Percentiles rank a stretch among this genome's conserved stretches.
These are phyloP conservation scores for Temnothorax nylanderi DNA, from an alignment of 1,140 invertebrate genomes.

Conservation along the genomic window DNA sequence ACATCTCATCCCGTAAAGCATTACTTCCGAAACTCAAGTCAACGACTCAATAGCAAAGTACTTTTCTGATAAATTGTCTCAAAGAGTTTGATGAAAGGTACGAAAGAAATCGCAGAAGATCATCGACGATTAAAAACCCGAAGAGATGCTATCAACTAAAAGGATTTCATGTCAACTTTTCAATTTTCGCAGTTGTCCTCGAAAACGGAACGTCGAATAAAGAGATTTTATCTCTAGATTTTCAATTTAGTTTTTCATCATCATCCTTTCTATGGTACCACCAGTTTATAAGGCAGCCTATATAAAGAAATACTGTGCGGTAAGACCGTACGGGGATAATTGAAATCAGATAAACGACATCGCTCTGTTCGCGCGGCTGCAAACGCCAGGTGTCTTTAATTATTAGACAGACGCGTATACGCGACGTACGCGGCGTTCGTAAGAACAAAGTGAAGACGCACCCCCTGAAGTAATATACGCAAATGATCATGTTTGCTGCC, in stretches of 20 bases:
- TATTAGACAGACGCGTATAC: not conserved
- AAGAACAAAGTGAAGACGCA: slow-evolving; percentile 80
- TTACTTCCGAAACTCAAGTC: not conserved
- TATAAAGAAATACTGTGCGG: not conserved
- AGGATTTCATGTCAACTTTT: not conserved
- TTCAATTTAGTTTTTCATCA: not conserved
- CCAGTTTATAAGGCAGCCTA: not conserved
- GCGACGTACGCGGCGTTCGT: not conserved
- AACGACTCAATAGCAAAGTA: not conserved
- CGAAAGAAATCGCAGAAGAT: not conserved
- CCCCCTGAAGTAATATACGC: slow-evolving; percentile 87
- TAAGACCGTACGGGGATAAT: not conserved
- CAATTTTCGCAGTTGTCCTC: not conserved
- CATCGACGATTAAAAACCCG: not conserved
- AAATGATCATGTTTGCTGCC: slow-evolving; percentile 87
- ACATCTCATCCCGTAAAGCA: not conserved
- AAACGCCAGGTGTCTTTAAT: slow-evolving; percentile 33
- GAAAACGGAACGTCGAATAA: too few species aligned
- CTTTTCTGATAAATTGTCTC: not conserved
- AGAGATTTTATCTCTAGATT: not conserved
- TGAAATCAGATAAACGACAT: slow-evolving; percentile 30
- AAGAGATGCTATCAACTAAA: not conserved
- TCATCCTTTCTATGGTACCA: not conserved
- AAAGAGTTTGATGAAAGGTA: not conserved
- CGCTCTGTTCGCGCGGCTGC: not conserved